A percentile compares a stretch with the other conserved stretches of the same genome.
Conservation (phyloP, 2,888 invertebrate genomes). For the Polydrusus cervinus region DNA sequence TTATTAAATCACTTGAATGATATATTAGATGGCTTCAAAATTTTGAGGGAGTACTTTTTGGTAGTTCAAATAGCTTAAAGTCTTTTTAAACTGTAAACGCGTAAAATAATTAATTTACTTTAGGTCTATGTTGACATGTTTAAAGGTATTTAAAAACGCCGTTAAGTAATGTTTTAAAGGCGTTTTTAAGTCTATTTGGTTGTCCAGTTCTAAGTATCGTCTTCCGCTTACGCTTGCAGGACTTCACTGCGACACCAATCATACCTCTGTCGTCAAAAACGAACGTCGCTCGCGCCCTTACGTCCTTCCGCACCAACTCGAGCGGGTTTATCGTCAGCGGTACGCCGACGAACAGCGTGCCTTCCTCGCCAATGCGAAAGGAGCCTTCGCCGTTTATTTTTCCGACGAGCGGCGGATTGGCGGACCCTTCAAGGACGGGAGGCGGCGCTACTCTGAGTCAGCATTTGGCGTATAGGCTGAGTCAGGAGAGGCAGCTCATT, state of each 20-base stretch:
- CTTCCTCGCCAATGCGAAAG: slow-evolving; percentile 81
- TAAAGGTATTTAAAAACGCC: no score
- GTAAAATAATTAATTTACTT: no score
- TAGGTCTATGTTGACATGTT: no score
- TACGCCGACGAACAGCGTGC: slow-evolving; percentile 62
- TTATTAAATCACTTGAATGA: no score
- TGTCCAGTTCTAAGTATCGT: slow-evolving; percentile 16
- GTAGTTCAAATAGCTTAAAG: no score
- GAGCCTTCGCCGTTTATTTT: slow-evolving; percentile 75
- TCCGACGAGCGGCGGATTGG: slow-evolving; percentile 28
- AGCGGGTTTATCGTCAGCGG: slow-evolving; percentile 72
- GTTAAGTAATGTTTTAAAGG: no score
- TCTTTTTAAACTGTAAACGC: no score
- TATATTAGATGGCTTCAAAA: no score
- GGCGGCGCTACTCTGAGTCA: slow-evolving; percentile 35
- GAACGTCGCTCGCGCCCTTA: slow-evolving; percentile 54
- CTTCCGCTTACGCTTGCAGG: slow-evolving; percentile 52
- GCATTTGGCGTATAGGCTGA: slow-evolving; percentile 38
- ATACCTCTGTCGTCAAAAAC: slow-evolving; percentile 39
- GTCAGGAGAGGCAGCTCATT: slow-evolving; percentile 68
- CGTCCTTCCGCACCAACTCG: slow-evolving; percentile 68
- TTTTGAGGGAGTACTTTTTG: no score
- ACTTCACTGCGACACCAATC: slow-evolving; percentile 46
- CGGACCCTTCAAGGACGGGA: not conserved
- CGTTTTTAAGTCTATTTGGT: not conserved